Evolutionary conservation across 2,888 invertebrate genomes (phyloP), one percentile per base, ranked within the genome.

Genomic region (Andrena fulva): DNA sequence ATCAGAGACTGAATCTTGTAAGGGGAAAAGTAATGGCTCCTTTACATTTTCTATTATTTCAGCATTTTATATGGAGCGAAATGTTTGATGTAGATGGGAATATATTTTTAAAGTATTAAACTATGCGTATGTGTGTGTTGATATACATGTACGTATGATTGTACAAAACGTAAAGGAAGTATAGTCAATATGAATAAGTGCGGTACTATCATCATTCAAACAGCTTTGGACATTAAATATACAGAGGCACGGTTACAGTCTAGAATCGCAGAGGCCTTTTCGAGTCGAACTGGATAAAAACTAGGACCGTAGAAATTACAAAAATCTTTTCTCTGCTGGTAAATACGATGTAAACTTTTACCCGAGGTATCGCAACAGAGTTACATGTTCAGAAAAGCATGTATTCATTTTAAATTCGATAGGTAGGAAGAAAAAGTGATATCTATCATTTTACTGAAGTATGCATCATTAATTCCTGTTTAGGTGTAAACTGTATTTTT

Each of bases 71-170:
- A 88, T 80, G 64, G 82, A 80, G 50, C 64, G 56, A 75, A 74
- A 73, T 71, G 72, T 78, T 77, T 68, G 77, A 68, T 42, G 82
- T 79, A 85, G 76, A 82, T 81, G 82, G 77, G 88, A 66, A 86
- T 88, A 86, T 89, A 87, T 88, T 88, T 88, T 89, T 87, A 81
- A 87, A 87, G 83, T 85, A 72, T 85, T 83, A 82, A 80, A 74
- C 72, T 84, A 80, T 83, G 63, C 69, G 35, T 74, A 72, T 52
- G 56, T 82, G 69, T 62, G 64, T 73, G 68, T 60, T 33, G n/a
- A 27, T 70, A 71, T 82, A 82, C 62, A 64, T 64, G 82, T 77
- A 72, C 75, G 71, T 84, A 78, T 80, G 77, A 82, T 74, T 89
- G 85, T 88, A 88, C 85, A 89, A 85, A 87, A 24, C 68, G 74